Evolutionary conservation across 2,888 invertebrate species (phyloP), one percentile per base, ranked within the genome.

Genomic region (Drosophila emarginata): DNA sequence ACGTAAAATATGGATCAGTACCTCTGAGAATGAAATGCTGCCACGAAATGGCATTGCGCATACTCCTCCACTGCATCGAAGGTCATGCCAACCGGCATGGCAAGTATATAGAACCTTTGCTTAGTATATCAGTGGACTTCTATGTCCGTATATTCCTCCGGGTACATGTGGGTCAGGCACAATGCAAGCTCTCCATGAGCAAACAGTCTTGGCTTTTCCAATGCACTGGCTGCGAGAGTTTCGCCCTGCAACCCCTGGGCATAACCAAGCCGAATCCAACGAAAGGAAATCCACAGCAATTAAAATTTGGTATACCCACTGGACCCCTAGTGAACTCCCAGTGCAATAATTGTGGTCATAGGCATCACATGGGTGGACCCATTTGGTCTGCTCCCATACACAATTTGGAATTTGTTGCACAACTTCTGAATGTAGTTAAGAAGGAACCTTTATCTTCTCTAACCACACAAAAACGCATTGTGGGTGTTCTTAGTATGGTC

Each of bases 11-110:
- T 90, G 99, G 99, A 0, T 95, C 98, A 0, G 93, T 98, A 64
- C 96, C 99, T 1, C 91, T 99, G 52, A 95, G 95, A 86, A 95
- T 95, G 12, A 97, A 96, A 89, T 94, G 95, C 61, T 98, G 98
- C 85, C 99, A 99, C 93, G 99, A 99, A 94, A 96, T 98, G 95
- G 98, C 97, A 0, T 91, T 99, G n/a, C 93, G 99, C 74, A 99
- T 99, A 88, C 93, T 99, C 40, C 92, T 99, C 21, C 96, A 97
- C 87, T 95, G 96, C 78, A 96, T 99, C 75, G 97, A 99, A 88
- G 94, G 95, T 0, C 97, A 97, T 87, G 99, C 99, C 0, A 98
- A 97, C 89, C 94, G 97, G 32, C 98, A 99, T 91, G 96, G 97
- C 3, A 94, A 97, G 72, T 98, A 97, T 91, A 98, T 98, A 78